A percentile compares a stretch with the other conserved stretches of the same genome.
Conservation (phyloP, 2,113 vertebrate genomes). For the Ornithorhynchus anatinus region DNA sequence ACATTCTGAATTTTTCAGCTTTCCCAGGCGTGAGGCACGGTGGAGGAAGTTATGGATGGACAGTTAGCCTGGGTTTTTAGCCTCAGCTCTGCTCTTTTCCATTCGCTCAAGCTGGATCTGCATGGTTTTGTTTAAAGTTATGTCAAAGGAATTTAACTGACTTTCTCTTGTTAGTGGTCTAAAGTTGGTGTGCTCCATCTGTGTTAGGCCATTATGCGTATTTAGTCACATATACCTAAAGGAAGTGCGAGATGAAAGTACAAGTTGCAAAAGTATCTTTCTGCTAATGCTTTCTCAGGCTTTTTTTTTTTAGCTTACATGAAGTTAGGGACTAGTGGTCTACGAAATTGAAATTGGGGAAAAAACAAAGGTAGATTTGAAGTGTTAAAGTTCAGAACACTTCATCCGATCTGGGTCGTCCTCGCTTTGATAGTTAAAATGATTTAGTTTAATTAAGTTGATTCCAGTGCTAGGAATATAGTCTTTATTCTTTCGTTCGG, state of each 20-base stretch:
- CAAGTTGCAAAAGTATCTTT: conserved; percentile 27
- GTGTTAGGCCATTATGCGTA: neutral
- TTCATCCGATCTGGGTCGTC: conserved; percentile 20
- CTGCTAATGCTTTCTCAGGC: neutral
- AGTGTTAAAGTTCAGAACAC: conserved; percentile 36
- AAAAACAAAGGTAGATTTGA: conserved; percentile 52
- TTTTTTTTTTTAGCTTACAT: conserved; percentile 32
- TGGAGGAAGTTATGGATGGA: neutral
- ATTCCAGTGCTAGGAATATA: no score
- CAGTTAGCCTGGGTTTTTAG: neutral
- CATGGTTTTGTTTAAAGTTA: no score
- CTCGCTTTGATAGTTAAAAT: conserved; percentile 47
- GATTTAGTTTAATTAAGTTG: conserved; percentile 50
- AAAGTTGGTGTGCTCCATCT: neutral
- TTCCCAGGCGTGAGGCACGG: neutral
- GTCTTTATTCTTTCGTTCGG: no score
- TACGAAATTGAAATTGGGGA: conserved; percentile 49
- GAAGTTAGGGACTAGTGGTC: conserved; percentile 24
- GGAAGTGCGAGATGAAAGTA: conserved; percentile 24
- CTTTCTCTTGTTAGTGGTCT: neutral
- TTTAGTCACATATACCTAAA: neutral
- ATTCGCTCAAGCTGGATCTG: no score
- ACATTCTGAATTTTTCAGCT: neutral
- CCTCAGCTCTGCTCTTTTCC: conserved; percentile 3
- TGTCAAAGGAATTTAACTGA: conserved; percentile 12